Evolutionary conservation across 2,888 invertebrate species (phyloP), one percentile per base, ranked within the genome.

Genomic region (Argyresthia goedartella): DNA sequence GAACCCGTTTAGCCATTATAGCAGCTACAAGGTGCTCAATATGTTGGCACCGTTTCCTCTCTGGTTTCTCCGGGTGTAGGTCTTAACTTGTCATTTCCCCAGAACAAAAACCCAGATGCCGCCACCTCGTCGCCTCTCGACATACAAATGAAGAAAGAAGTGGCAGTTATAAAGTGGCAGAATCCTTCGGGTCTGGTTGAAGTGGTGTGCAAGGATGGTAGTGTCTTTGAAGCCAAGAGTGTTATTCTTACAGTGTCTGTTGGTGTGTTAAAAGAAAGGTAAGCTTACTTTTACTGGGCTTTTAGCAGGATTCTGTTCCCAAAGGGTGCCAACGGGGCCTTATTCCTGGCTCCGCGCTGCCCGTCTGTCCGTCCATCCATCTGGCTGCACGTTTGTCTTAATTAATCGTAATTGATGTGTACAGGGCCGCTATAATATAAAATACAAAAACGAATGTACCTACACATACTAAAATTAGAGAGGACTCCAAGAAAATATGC

Each of bases 221-320:
- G 67, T 36, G 54, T 64, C 34, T 84, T 71, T 57, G 54, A 54
- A 10, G 85, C 88, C n/a, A 81, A 87, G 53, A 87, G 88, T 63
- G 82, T 89, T 16, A 85, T 91, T 57, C 73, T 88, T 46, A 90
- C 90, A 6, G 75, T 84, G 7, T 88, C 90, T 1, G 65, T 91
- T 4, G 90, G 90, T 1, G 88, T 88, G 52, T 67, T 91, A 35
- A 90, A 90, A 63, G 76, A 81, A 50, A 57, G 55, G 59, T 59
- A 33, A 16, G 34, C 15, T n/a, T n/a, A n/a, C n/a, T n/a, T n/a
- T n/a, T n/a, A n/a, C n/a, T n/a, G n/a, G n/a, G n/a, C n/a, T n/a
- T n/a, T n/a, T n/a, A n/a, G n/a, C n/a, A n/a, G n/a, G n/a, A 39
- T 39, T 25, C 25, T 6, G 25, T 4, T 4, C 25, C 39, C 10